Percentiles rank a stretch among this genome's conserved stretches.
These are phyloP conservation scores for Corythaeola cristata DNA, from an alignment of 2,113 vertebrate genomes.

Conservation along the genomic window DNA sequence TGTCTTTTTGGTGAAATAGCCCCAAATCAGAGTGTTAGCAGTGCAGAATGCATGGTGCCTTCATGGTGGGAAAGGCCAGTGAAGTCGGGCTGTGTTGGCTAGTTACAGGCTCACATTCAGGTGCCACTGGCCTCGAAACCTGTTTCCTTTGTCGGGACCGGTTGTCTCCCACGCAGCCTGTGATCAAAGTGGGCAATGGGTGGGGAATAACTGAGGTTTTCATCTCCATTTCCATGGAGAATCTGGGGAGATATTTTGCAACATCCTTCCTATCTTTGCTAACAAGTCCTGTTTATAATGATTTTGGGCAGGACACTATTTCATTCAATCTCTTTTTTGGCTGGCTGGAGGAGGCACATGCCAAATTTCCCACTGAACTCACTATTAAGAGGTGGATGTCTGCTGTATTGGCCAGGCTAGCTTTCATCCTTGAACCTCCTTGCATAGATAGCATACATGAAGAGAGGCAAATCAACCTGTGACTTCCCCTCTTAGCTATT, in stretches of 20 bases:
- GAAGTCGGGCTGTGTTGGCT: neutral
- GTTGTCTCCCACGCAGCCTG: neutral
- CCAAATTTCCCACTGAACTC: neutral
- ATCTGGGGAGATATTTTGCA: neutral
- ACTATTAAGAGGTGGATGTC: rapidly evolving
- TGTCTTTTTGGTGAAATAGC: neutral
- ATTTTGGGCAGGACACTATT: neutral
- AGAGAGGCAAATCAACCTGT: neutral
- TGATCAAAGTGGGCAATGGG: neutral
- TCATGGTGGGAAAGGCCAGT: neutral
- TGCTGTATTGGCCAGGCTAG: neutral
- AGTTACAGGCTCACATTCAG: neutral
- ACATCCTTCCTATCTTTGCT: neutral
- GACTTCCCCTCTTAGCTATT: neutral
- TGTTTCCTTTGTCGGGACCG: neutral
- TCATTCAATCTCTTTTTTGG: neutral
- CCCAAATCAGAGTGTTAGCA: neutral
- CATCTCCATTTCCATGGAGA: neutral
- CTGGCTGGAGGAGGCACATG: neutral
- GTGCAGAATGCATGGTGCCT: neutral
- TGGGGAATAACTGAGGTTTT: neutral
- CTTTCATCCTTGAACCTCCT: neutral
- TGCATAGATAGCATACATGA: neutral
- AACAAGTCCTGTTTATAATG: neutral
- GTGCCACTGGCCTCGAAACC: rapidly evolving